phyloP scores from a whole-genome alignment of 2,797 vertebrate species.

The Xenentodon cancila region DNA sequence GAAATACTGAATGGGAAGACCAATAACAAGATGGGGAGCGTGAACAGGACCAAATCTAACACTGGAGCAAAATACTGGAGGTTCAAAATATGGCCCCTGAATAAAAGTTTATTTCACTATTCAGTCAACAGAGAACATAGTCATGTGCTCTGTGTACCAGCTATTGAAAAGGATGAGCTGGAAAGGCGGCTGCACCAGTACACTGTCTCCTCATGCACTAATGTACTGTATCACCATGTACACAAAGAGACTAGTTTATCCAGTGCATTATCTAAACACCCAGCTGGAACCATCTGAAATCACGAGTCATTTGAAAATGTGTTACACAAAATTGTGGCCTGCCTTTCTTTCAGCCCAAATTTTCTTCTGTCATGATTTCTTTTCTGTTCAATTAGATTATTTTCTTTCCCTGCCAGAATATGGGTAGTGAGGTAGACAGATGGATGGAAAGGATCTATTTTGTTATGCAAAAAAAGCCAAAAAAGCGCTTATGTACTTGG shows the following conservation, averaged over 20 bases:
- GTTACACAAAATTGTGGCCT: constrained; percentile 9
- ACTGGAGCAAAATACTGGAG: constrained; percentile 1
- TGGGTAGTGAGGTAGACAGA: not conserved
- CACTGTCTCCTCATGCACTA: constrained; percentile 4
- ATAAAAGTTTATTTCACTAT: constrained; percentile 6
- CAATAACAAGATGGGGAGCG: too few species aligned
- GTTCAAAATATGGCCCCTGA: not conserved
- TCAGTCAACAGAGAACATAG: not conserved
- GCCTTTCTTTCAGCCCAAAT: constrained; percentile 8
- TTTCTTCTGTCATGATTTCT: not conserved
- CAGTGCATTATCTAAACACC: constrained; percentile 6
- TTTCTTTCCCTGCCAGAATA: constrained; percentile 1
- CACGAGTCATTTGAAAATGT: constrained; percentile 10
- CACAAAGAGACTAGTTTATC: constrained; percentile 15
- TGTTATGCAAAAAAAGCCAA: not conserved
- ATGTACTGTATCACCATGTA: not conserved
- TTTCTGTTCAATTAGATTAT: constrained; percentile 6
- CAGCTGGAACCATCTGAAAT: constrained; percentile 8
- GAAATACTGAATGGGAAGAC: constrained; percentile 4
- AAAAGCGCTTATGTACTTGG: constrained; percentile 19
- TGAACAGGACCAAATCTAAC: constrained; percentile 8
- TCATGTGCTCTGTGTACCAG: not conserved
- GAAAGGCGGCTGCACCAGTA: constrained; percentile 1
- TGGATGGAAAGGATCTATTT: constrained; percentile 1
- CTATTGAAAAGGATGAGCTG: constrained; percentile 11